Base-by-base conservation (phyloP, 1,140 invertebrate genomes). In the Nasonia giraulti region DNA sequence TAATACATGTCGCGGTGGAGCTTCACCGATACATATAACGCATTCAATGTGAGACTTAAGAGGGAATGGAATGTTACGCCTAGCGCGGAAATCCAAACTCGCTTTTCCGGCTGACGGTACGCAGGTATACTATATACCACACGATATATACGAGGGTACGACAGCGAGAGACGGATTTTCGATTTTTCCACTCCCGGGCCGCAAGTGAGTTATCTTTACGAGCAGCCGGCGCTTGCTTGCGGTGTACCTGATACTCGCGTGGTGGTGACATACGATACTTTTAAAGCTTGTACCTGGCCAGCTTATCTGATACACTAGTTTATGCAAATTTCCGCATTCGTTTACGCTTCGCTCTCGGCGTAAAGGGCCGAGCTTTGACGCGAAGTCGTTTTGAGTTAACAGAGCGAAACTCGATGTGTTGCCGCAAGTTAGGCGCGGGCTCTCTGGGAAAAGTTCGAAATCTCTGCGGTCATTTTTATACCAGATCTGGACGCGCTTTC, bases 61-160 rank as follows among this genome's bases (percentile, higher is more conserved):
- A 90, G 89, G 86, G 87, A 90, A 89, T 90, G 89, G 89, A 89
- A 89, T 89, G 8, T 3, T 62, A 50, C 33, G n/a, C n/a, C n/a
- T n/a, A n/a, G n/a, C n/a, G n/a, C n/a, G n/a, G n/a, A n/a, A n/a
- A n/a, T n/a, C n/a, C n/a, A n/a, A n/a, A n/a, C n/a, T n/a, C n/a
- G n/a, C n/a, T n/a, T n/a, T n/a, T n/a, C n/a, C n/a, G n/a, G n/a
- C n/a, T n/a, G n/a, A n/a, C n/a, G n/a, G n/a, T n/a, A n/a, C n/a
- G n/a, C n/a, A n/a, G n/a, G n/a, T n/a, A n/a, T n/a, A n/a, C n/a
- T n/a, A n/a, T n/a, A n/a, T n/a, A 44, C 33, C 33, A 44, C 8
- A 44, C 40, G 7, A 44, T 10, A 44, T 37, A 44, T 44, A 44
- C 40, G 40, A 44, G 40, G 40, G 40, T 55, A 20, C 50, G 14